phyloP scores from a whole-genome alignment of 2,888 invertebrate genomes.

The Cheilosia variabilis region DNA sequence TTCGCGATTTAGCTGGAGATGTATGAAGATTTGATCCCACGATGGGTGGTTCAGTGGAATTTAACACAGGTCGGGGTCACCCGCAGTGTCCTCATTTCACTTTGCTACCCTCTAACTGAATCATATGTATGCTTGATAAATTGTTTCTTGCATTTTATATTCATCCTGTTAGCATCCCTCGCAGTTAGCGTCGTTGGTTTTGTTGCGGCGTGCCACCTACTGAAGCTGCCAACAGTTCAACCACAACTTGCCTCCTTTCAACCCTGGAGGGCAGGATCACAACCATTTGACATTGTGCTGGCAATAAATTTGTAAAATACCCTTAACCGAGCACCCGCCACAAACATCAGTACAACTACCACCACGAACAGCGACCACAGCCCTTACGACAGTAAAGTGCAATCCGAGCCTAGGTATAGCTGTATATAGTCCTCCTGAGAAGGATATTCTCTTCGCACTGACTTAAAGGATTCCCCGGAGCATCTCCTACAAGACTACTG shows the following conservation, averaged over 20 bases:
- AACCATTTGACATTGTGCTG: slow-evolving; percentile 56
- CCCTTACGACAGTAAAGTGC: slow-evolving; percentile 11
- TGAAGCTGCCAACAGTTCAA: slow-evolving; percentile 66
- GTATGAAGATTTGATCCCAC: slow-evolving; percentile 16
- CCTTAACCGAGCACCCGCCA: slow-evolving; percentile 32
- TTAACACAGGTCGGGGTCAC: background rate
- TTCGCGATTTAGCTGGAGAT: slow-evolving; percentile 38
- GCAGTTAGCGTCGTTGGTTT: slow-evolving; percentile 60
- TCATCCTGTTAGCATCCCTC: slow-evolving; percentile 52
- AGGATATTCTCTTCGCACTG: slow-evolving; percentile 53
- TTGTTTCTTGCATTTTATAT: slow-evolving; percentile 61
- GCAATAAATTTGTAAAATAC: slow-evolving; percentile 67
- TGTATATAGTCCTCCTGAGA: background rate
- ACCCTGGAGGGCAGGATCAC: slow-evolving; percentile 38
- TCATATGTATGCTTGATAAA: slow-evolving; percentile 44
- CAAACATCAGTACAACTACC: slow-evolving; percentile 35
- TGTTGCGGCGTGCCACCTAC: slow-evolving; percentile 52
- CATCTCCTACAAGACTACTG: slow-evolving; percentile 52
- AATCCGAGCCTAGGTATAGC: slow-evolving; percentile 15
- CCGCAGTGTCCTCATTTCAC: slow-evolving; percentile 9
- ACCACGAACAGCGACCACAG: slow-evolving; percentile 22
- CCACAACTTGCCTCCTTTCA: slow-evolving; percentile 50
- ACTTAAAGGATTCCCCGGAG: slow-evolving; percentile 54
- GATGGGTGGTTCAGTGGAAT: slow-evolving; percentile 27
- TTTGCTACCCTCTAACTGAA: slow-evolving; percentile 48